phyloP scores from a whole-genome alignment of 1,140 invertebrate species.

The Lepidurus packardi region DNA sequence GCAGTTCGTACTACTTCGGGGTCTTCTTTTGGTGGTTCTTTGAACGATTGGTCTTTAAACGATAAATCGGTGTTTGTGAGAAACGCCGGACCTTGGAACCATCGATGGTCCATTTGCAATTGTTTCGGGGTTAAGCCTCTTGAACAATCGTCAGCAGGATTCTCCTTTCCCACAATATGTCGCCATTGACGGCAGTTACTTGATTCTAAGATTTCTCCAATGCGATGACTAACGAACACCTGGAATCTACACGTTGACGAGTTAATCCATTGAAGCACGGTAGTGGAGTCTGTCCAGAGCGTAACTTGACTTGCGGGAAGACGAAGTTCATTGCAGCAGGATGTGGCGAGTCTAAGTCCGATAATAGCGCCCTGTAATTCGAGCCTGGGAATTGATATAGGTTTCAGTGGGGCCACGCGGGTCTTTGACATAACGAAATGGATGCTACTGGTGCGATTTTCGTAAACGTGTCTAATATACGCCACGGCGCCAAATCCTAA shows the following conservation, averaged over 20 bases:
- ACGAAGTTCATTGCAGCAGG: slow-evolving; percentile 24
- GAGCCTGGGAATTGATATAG: slow-evolving; percentile 49
- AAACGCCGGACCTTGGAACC: slow-evolving; percentile 24
- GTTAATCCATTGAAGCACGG: slow-evolving; percentile 20
- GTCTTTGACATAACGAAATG: too few species aligned
- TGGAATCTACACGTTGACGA: slow-evolving; percentile 13
- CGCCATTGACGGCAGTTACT: slow-evolving; percentile 26
- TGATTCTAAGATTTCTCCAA: slow-evolving; percentile 33
- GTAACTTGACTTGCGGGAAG: neutral
- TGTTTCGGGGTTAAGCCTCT: slow-evolving; percentile 8
- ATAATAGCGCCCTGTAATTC: slow-evolving; percentile 48
- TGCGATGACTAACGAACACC: slow-evolving; percentile 29
- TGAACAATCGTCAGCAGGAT: slow-evolving; percentile 34
- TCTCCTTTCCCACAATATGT: slow-evolving; percentile 28
- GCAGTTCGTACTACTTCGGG: neutral
- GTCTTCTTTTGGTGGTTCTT: neutral
- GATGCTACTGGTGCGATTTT: too few species aligned
- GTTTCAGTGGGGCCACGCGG: too few species aligned
- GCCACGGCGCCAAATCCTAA: too few species aligned
- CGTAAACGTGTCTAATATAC: too few species aligned
- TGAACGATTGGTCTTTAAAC: too few species aligned
- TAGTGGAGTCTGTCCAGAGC: slow-evolving; percentile 27
- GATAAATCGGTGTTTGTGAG: neutral
- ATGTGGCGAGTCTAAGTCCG: slow-evolving; percentile 39
- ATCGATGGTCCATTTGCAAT: neutral